Conservation (phyloP, 2,797 vertebrate genomes). For the Microtus agrestis region DNA sequence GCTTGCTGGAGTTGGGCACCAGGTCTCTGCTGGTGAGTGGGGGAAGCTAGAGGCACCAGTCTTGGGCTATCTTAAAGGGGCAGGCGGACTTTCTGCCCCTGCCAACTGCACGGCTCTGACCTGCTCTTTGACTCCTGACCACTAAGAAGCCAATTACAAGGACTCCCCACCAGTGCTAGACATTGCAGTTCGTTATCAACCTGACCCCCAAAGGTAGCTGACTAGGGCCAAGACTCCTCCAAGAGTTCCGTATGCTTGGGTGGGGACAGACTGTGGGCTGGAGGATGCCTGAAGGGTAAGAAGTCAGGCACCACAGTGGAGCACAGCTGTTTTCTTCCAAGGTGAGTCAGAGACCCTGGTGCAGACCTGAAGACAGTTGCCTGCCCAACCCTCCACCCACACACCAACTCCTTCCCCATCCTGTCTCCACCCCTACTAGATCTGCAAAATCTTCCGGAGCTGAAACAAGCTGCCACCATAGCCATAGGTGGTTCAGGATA, state of each 20-base stretch:
- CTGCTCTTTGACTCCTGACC: not conserved
- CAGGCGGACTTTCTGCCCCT: not conserved
- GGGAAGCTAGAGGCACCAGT: not conserved
- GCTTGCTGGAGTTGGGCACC: not conserved
- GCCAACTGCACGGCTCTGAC: no score
- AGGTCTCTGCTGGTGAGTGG: not conserved
- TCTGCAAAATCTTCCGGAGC: not conserved
- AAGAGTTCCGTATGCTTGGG: not conserved
- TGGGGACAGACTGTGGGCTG: not conserved
- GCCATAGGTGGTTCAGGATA: not conserved
- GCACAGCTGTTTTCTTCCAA: not conserved
- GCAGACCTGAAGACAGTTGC: not conserved
- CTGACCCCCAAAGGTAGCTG: not conserved
- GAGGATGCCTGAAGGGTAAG: not conserved
- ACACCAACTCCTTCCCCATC: not conserved
- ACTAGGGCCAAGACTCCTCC: no score
- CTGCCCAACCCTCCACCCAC: not conserved
- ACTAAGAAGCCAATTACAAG: not conserved
- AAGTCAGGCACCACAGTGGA: not conserved
- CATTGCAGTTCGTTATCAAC: not conserved
- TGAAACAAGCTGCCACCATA: not conserved
- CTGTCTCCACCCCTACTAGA: not conserved
- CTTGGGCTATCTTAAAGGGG: not conserved
- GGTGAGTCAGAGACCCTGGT: not conserved
- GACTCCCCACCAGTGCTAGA: no score